Percentiles rank a stretch among this genome's conserved stretches.
Evolutionary conservation across 2,888 invertebrate genomes (phyloP).

Genomic region (Prenolepis imparis): DNA sequence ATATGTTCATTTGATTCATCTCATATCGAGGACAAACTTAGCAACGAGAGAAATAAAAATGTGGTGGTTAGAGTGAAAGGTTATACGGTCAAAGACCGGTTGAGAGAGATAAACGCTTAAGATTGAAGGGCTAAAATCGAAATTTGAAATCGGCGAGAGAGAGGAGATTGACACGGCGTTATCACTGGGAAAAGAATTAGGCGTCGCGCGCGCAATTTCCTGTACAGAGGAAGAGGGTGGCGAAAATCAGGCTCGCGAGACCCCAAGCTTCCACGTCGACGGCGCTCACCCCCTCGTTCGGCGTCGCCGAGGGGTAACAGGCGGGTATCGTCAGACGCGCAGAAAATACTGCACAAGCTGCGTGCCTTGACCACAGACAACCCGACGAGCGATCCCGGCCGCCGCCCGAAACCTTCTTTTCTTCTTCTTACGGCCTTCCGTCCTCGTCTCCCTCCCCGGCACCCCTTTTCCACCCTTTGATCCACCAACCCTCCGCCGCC

Average conservation of each 20-base stretch:
- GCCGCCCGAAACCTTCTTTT: slow-evolving; percentile 83
- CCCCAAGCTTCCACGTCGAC: slow-evolving; percentile 55
- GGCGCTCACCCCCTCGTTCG: slow-evolving; percentile 53
- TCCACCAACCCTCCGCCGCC: slow-evolving; percentile 51
- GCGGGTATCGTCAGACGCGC: slow-evolving; percentile 59
- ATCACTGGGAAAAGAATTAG: slow-evolving; percentile 46
- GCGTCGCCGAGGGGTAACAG: slow-evolving; percentile 23
- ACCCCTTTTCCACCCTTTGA: slow-evolving; percentile 40
- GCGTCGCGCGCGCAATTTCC: slow-evolving; percentile 62
- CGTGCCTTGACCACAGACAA: slow-evolving; percentile 85
- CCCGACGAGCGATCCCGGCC: slow-evolving; percentile 78
- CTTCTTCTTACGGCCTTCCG: slow-evolving; percentile 71
- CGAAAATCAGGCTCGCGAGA: slow-evolving; percentile 49
- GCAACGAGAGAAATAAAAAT: not conserved
- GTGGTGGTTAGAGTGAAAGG: not conserved
- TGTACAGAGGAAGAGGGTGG: slow-evolving; percentile 36
- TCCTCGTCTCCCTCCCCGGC: slow-evolving; percentile 37
- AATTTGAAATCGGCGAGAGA: slow-evolving; percentile 2
- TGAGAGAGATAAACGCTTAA: not conserved
- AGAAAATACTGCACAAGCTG: slow-evolving; percentile 80
- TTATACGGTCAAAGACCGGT: not conserved
- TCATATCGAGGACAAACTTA: not conserved
- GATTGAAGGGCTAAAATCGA: not conserved
- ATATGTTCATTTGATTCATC: not conserved
- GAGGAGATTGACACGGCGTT: slow-evolving; percentile 40